Conservation (phyloP, 2,797 vertebrate species). For the Vultur gryphus region DNA sequence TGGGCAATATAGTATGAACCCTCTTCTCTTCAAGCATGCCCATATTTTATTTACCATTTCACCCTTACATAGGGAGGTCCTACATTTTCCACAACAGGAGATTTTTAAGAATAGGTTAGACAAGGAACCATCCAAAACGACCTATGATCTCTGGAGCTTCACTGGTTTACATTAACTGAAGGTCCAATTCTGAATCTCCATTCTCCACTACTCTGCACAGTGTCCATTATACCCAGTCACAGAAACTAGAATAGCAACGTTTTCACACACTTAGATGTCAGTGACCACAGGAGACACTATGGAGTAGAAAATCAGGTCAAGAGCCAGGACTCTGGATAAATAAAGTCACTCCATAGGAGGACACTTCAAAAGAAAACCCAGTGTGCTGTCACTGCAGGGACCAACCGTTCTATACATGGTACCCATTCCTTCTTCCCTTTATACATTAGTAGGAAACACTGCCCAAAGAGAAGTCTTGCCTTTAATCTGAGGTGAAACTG, state of each 20-base stretch:
- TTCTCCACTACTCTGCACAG: not conserved
- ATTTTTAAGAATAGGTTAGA: not conserved
- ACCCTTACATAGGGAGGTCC: not conserved
- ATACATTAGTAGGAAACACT: not conserved
- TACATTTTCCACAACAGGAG: not conserved
- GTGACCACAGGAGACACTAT: not conserved
- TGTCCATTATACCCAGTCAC: not conserved
- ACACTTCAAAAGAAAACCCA: not conserved
- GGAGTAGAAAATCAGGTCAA: not conserved
- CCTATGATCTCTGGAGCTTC: not conserved
- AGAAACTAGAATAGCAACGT: not conserved
- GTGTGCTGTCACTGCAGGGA: not conserved
- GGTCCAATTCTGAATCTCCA: not conserved
- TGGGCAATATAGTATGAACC: not conserved
- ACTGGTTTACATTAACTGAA: not conserved
- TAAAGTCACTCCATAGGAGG: not conserved
- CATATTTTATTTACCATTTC: not conserved
- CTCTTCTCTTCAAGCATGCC: not conserved
- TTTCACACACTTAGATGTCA: not conserved
- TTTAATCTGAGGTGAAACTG: not conserved
- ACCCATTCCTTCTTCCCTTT: not conserved
- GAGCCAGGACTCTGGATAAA: not conserved
- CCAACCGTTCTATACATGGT: accelerated
- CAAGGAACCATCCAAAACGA: not conserved
- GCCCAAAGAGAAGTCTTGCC: not conserved